Evolutionary conservation across 2,113 vertebrate genomes (phyloP).

Genomic region (Typhlomys cinereus): DNA sequence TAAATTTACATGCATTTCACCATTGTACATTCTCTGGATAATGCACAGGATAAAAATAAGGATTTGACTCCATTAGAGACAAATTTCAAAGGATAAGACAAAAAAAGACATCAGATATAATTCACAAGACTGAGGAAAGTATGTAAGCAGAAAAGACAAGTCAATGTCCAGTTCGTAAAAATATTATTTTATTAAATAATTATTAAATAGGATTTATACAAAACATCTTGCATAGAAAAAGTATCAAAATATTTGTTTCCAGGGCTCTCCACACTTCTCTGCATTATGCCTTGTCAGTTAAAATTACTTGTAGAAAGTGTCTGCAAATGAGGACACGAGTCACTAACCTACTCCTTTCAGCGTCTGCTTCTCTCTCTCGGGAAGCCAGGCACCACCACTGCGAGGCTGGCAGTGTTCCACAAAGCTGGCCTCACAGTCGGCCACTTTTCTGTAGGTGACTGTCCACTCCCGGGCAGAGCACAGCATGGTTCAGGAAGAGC

Average conservation of each 20-base stretch:
- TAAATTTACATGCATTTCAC: background rate
- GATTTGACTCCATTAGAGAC: background rate
- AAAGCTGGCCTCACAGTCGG: background rate
- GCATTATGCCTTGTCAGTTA: background rate
- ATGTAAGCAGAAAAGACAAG: background rate
- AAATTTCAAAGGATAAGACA: background rate
- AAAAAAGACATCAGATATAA: background rate
- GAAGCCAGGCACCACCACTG: background rate
- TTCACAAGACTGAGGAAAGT: background rate
- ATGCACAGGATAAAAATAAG: background rate
- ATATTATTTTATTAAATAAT: slow-evolving; percentile 77
- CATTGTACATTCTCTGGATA: background rate
- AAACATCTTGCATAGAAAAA: slow-evolving; percentile 63
- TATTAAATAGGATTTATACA: slow-evolving; percentile 74
- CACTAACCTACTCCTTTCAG: background rate
- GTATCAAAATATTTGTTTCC: background rate
- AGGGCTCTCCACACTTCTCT: background rate
- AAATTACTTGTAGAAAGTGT: background rate
- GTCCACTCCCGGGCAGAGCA: background rate
- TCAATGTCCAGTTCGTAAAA: slow-evolving; percentile 51
- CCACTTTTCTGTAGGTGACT: background rate
- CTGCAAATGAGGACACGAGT: background rate
- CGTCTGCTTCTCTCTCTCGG: background rate
- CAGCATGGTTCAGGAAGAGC: slow-evolving; percentile 73
- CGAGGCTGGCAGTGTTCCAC: background rate